Percentiles rank a stretch among this genome's conserved stretches.
Conservation (phyloP, 2,888 invertebrate species). For the Metopia argyrocephala region DNA sequence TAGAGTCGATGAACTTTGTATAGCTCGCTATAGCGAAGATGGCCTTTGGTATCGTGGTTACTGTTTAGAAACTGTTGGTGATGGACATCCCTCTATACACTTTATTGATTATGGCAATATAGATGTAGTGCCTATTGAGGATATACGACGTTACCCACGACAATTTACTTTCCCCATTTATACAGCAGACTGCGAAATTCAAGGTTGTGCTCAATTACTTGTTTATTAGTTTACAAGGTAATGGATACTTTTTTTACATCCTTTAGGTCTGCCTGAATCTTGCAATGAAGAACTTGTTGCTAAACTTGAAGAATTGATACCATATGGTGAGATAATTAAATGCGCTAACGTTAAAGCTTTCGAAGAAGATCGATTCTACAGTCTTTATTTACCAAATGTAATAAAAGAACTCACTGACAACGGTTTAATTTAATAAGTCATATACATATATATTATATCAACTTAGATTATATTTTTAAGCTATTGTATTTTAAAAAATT, state of each 20-base stretch:
- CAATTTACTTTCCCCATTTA: conserved; percentile 73
- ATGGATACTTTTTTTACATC: neutral
- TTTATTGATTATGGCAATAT: conserved; percentile 77
- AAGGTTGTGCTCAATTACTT: no score
- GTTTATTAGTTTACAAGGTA: no score
- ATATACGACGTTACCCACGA: conserved; percentile 75
- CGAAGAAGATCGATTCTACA: conserved; percentile 61
- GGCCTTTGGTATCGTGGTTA: conserved; percentile 75
- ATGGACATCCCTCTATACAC: conserved; percentile 75
- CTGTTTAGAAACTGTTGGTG: conserved; percentile 75
- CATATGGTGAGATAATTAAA: conserved; percentile 61
- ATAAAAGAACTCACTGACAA: conserved; percentile 46
- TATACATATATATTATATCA: no score
- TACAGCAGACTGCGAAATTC: conserved; percentile 72
- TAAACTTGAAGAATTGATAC: conserved; percentile 65
- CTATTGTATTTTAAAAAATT: no score
- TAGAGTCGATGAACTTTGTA: conserved; percentile 70
- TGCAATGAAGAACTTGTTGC: conserved; percentile 59
- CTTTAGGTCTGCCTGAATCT: conserved; percentile 62
- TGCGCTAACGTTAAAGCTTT: conserved; percentile 59
- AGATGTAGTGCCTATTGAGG: conserved; percentile 67
- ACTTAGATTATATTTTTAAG: no score
- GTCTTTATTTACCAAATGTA: conserved; percentile 54
- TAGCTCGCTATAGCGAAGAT: conserved; percentile 72
- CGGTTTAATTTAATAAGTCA: conserved; percentile 51